Evolutionary conservation across 1,140 invertebrate genomes (phyloP).

Genomic region (Glomeris maerens): DNA sequence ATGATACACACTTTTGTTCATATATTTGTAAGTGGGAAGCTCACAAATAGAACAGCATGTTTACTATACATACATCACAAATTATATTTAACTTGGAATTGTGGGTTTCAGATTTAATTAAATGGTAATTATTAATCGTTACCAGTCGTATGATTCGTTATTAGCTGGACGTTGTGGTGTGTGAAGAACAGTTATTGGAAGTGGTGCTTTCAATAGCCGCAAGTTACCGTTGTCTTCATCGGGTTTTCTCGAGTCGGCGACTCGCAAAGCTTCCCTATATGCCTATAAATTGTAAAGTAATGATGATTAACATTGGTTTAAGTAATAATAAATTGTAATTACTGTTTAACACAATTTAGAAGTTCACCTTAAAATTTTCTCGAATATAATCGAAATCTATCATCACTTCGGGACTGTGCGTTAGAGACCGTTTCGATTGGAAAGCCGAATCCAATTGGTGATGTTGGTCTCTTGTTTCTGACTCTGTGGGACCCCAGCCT

Average conservation of each 20-base stretch:
- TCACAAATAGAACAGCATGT: too few species aligned
- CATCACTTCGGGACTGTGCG: constrained; percentile 19
- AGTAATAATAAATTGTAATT: too few species aligned
- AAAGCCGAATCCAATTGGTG: constrained; percentile 16
- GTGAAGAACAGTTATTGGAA: constrained; percentile 17
- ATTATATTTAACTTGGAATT: too few species aligned
- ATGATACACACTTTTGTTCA: too few species aligned
- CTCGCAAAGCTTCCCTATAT: constrained; percentile 20
- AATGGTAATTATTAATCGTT: constrained; percentile 13
- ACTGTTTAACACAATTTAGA: not conserved
- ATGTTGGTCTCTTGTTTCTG: constrained; percentile 16
- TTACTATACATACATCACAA: too few species aligned
- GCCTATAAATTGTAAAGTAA: too few species aligned
- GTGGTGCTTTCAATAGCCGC: constrained; percentile 13
- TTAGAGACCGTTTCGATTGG: constrained; percentile 20
- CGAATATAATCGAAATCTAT: constrained; percentile 22
- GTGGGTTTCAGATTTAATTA: too few species aligned
- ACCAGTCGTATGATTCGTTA: constrained; percentile 21
- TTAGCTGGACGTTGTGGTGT: constrained; percentile 20
- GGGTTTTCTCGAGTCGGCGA: too few species aligned
- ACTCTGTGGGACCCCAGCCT: constrained; percentile 9
- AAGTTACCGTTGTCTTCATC: not conserved
- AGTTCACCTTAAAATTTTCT: constrained; percentile 22
- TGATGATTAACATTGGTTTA: too few species aligned
- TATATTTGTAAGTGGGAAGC: too few species aligned